Conservation (phyloP, 2,888 invertebrate genomes). For the Boloria euphrosyne region DNA sequence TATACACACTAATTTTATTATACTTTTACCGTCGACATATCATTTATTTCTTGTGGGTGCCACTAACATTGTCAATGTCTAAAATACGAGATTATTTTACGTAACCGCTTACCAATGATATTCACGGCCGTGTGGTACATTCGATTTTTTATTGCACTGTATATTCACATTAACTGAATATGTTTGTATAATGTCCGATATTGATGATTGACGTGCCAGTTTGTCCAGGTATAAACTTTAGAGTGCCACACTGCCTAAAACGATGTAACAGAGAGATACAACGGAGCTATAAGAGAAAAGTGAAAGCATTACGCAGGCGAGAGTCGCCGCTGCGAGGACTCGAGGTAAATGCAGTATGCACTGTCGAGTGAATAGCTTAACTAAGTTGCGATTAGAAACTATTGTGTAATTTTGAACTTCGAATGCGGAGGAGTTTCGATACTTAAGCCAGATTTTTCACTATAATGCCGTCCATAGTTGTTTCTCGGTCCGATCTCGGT, state of each 20-base stretch:
- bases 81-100: conserved; percentile 43
- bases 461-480: no score
- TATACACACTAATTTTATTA: neutral
- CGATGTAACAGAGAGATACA: conserved; percentile 65
- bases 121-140: conserved; percentile 44
- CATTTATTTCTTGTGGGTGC: conserved; percentile 68
- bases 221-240: conserved; percentile 76
- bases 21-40: conserved; percentile 36
- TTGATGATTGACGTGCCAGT: conserved; percentile 69
- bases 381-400: conserved; percentile 37
- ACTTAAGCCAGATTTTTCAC: neutral
- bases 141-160: conserved; percentile 39
- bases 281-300: conserved; percentile 64
- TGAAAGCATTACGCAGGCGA: conserved; percentile 49
- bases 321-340: conserved; percentile 65
- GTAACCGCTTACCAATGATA: conserved; percentile 33
- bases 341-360: conserved; percentile 78
- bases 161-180: conserved; percentile 40
- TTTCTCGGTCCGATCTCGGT: no score
- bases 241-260: conserved; percentile 77
- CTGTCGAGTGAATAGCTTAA: conserved; percentile 63
- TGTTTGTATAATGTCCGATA: conserved; percentile 54
- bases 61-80: conserved; percentile 52
- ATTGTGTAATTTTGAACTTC: conserved; percentile 37
- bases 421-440: conserved; percentile 29